Evolutionary conservation across 2,888 invertebrate species (phyloP), one percentile per base, ranked within the genome.

Genomic region (Leuctra nigra): DNA sequence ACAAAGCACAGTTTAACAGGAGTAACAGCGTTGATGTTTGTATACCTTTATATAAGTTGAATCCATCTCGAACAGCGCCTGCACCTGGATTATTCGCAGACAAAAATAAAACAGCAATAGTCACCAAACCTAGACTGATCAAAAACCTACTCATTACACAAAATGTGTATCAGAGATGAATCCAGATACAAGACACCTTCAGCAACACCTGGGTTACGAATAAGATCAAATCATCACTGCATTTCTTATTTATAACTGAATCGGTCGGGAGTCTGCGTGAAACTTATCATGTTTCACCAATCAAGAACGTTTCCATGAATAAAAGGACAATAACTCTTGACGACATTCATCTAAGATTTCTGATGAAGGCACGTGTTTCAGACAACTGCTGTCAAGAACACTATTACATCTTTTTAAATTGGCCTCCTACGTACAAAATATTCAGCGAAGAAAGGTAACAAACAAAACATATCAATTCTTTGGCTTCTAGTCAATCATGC

Each of bases 31-130:
- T 29, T 29, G 6, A 11, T 16, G 13, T 16, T 2, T 2, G 13
- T 48, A 2, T 1, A 58, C 57, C 57, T 58, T 58, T 58, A 24
- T 58, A 58, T 7, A 58, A 36, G 54, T 58, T 58, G 29, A 41
- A 58, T 7, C 57, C 57, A 22, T 58, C 57, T 20, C 44, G 47
- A 4, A 36, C 46, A 22, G 36, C 41, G 6, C 4, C 7, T 29
- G 38, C 48, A 18, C 16, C 35, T 1, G 53, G 20, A 9, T 25
- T 18, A 9, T 33, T 14, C 7, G 38, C 9, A 1, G 39, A 18
- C 47, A 47, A 3, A 24, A 18, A 38, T 47, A 54, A n/a, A 1
- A 54, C 2, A 1, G 39, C 36, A 14, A 18, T 23, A 20, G 23
- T n/a, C 20, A 44, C n/a, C 44, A 44, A 13, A 9, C 20, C 44